phyloP scores from a whole-genome alignment of 2,113 vertebrate genomes.

The Tetraodon nigroviridis region DNA sequence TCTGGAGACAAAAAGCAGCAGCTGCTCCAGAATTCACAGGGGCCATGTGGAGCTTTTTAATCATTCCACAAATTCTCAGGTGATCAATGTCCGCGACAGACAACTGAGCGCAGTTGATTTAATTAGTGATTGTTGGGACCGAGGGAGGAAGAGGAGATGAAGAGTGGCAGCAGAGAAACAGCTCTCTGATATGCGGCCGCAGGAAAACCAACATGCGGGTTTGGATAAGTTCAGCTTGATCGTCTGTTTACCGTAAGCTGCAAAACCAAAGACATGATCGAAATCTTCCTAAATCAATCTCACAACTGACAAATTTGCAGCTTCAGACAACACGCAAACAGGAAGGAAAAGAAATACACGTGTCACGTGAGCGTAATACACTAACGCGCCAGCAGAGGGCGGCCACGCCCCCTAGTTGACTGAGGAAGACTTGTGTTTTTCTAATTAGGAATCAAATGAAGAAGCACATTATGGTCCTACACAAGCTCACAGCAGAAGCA shows the following conservation, averaged over 20 bases:
- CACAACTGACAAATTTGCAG: too few relatives aligned
- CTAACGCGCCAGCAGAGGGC: conserved; percentile 33
- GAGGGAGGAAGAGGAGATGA: conserved; percentile 7
- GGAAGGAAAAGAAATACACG: too few relatives aligned
- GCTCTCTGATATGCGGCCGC: not conserved
- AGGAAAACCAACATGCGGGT: not conserved
- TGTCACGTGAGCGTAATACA: not conserved
- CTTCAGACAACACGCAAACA: too few relatives aligned
- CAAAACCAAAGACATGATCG: too few relatives aligned
- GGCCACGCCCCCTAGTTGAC: not conserved
- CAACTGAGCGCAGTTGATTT: conserved; percentile 15
- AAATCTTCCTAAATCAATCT: too few relatives aligned
- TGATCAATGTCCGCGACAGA: conserved; percentile 22
- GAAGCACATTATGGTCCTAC: too few relatives aligned
- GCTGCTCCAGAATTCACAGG: conserved; percentile 24
- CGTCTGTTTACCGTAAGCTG: too few relatives aligned
- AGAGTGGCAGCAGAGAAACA: conserved; percentile 13
- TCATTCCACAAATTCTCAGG: conserved; percentile 8
- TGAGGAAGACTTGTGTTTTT: too few relatives aligned
- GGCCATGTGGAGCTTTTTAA: conserved; percentile 2
- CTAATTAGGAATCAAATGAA: too few relatives aligned
- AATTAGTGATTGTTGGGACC: conserved; percentile 2
- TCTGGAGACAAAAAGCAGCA: conserved; percentile 50
- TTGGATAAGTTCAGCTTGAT: too few relatives aligned
- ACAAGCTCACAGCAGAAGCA: too few relatives aligned